Percentiles rank a stretch among this genome's conserved stretches.
These are phyloP conservation scores for Labia minor DNA, from an alignment of 2,888 invertebrate species.

Conservation along the genomic window DNA sequence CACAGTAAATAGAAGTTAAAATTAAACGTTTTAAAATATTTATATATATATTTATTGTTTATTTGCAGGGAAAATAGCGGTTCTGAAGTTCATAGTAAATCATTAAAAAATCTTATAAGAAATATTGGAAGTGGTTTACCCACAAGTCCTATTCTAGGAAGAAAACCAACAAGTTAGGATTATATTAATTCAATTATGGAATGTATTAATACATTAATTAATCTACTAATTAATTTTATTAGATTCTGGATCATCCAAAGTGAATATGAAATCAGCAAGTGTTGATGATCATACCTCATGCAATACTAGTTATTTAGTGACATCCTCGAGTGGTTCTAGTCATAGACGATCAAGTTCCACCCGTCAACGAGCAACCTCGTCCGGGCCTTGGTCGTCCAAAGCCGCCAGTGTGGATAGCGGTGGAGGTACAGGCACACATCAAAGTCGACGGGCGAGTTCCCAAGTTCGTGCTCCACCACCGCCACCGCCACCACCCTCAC, in stretches of 20 bases:
- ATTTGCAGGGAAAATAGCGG: slow-evolving; percentile 40
- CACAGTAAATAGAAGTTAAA: slow-evolving; percentile 55
- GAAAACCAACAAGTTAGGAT: slow-evolving; percentile 40
- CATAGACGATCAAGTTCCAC: neutral
- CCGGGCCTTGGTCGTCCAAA: neutral
- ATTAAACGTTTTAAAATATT: slow-evolving; percentile 14
- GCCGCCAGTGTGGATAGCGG: neutral
- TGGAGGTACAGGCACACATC: neutral
- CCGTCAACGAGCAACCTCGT: neutral
- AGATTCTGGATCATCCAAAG: neutral
- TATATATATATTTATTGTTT: slow-evolving; percentile 17
- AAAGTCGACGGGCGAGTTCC: neutral
- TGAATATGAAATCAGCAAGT: neutral
- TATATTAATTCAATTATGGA: too few species aligned
- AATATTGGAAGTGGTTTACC: slow-evolving; percentile 56
- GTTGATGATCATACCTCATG: neutral
- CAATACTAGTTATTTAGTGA: neutral
- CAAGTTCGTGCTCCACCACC: neutral
- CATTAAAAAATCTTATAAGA: slow-evolving; percentile 63
- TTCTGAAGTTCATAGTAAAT: slow-evolving; percentile 58
- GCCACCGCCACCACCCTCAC: neutral
- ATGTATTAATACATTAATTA: too few species aligned
- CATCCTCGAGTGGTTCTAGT: neutral
- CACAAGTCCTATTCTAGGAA: slow-evolving; percentile 68
- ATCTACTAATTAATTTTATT: too few species aligned